A percentile compares a stretch with the other conserved stretches of the same genome.
phyloP scores from a whole-genome alignment of 2,797 vertebrate species.

The Hoplostethus mediterraneus region DNA sequence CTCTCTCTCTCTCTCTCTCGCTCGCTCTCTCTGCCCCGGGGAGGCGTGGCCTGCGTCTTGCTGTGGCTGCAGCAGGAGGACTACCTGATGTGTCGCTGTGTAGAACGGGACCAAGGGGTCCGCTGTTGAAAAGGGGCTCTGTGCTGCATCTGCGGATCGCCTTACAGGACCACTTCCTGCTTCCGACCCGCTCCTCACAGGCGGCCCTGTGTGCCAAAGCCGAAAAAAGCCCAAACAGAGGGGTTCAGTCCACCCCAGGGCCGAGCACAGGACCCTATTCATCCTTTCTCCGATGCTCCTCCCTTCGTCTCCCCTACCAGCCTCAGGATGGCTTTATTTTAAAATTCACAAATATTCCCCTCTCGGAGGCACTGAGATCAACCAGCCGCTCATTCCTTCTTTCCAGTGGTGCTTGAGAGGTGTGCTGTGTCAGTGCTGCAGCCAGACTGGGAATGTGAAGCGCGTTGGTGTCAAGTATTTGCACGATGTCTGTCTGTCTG shows the following conservation, averaged over 20 bases:
- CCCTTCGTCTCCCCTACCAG: conserved; percentile 67
- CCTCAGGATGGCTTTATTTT: conserved; percentile 79
- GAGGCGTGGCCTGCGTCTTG: conserved; percentile 64
- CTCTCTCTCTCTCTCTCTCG: conserved; percentile 8
- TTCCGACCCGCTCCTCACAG: conserved; percentile 90
- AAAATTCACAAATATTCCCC: conserved; percentile 80
- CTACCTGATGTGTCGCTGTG: conserved; percentile 82
- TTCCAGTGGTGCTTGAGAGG: conserved; percentile 58
- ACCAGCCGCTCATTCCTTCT: conserved; percentile 54
- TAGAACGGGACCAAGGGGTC: conserved; percentile 79
- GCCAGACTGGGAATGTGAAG: conserved; percentile 44
- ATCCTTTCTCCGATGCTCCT: conserved; percentile 78
- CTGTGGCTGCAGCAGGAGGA: conserved; percentile 85
- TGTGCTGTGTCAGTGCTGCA: conserved; percentile 50
- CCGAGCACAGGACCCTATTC: conserved; percentile 87
- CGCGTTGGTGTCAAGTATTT: conserved; percentile 49
- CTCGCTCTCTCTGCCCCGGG: conserved; percentile 55
- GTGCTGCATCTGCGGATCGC: conserved; percentile 85
- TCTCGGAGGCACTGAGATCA: conserved; percentile 70
- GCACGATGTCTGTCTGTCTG: conserved; percentile 33
- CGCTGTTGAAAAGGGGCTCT: conserved; percentile 86
- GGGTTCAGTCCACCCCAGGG: conserved; percentile 84
- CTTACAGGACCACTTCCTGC: conserved; percentile 92
- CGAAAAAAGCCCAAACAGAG: conserved; percentile 83
- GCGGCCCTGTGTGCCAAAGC: conserved; percentile 82